Evolutionary conservation across 2,797 vertebrate genomes (phyloP).

Genomic region (Tragopan temminckii): DNA sequence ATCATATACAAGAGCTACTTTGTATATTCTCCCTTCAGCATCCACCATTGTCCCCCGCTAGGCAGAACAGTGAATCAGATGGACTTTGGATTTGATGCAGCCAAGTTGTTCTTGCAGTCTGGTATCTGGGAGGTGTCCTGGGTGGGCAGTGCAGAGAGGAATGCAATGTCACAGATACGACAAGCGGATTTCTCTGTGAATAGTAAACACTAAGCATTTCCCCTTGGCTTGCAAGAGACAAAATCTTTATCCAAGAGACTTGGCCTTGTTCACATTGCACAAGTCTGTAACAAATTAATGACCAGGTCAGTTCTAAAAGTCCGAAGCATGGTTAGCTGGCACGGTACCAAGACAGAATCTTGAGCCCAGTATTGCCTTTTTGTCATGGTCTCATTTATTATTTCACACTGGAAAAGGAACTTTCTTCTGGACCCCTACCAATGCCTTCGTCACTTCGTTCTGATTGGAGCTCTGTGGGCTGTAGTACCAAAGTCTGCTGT

Average conservation of each 20-base stretch:
- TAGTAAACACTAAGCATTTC: slow-evolving; percentile 41
- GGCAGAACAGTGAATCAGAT: neutral
- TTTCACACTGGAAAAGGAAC: slow-evolving; percentile 22
- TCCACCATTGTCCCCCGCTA: neutral
- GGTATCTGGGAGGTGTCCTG: neutral
- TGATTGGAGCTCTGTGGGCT: neutral
- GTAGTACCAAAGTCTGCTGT: neutral
- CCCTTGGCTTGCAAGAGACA: slow-evolving; percentile 53
- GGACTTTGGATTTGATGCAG: neutral
- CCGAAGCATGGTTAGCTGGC: slow-evolving; percentile 32
- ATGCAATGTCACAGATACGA: slow-evolving; percentile 1
- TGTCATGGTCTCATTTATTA: slow-evolving; percentile 42
- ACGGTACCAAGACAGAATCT: slow-evolving; percentile 22
- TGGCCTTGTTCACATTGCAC: slow-evolving; percentile 50
- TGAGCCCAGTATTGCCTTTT: slow-evolving; percentile 29
- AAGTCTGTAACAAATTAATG: slow-evolving; percentile 68
- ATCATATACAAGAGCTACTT: neutral
- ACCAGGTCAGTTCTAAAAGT: slow-evolving; percentile 61
- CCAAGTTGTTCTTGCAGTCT: slow-evolving; percentile 3
- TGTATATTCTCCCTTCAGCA: neutral
- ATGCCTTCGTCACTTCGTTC: neutral
- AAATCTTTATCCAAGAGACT: slow-evolving; percentile 59
- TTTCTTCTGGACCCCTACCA: slow-evolving; percentile 20
- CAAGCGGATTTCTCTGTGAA: neutral
- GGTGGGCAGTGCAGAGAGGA: slow-evolving; percentile 18